phyloP scores from a whole-genome alignment of 2,113 vertebrate species.

The Seriola rivoliana region DNA sequence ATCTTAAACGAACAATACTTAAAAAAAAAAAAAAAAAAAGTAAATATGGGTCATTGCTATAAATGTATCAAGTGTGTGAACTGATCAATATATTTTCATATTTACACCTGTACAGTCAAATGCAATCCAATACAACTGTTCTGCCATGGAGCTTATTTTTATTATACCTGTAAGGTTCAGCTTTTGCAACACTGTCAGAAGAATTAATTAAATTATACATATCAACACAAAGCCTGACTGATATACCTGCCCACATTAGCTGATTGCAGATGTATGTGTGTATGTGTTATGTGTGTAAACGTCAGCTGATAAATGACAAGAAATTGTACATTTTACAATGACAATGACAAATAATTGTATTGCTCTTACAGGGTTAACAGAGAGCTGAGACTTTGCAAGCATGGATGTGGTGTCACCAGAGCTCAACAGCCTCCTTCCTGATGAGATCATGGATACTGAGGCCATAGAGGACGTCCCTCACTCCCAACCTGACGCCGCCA shows the following conservation, averaged over 20 bases:
- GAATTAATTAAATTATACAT: neutral
- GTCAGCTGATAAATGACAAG: no score
- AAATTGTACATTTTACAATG: no score
- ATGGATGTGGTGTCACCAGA: slow-evolving; percentile 99
- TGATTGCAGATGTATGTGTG: no score
- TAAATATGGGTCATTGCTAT: no score
- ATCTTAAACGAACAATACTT: neutral
- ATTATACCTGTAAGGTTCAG: neutral
- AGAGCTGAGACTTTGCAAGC: slow-evolving; percentile 71
- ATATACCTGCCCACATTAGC: no score
- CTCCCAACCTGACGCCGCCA: slow-evolving; percentile 85
- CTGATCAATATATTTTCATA: neutral
- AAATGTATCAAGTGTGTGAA: neutral
- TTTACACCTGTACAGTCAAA: neutral
- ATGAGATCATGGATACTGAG: slow-evolving; percentile 98
- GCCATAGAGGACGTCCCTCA: slow-evolving; percentile 91
- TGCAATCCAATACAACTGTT: neutral
- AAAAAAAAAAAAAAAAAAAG: neutral
- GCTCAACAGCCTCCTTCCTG: slow-evolving; percentile 97
- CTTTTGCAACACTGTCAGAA: no score
- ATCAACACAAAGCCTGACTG: no score
- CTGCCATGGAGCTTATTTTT: neutral
- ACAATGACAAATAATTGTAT: no score
- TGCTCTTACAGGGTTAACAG: slow-evolving; percentile 71
- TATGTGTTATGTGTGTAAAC: no score